phyloP scores from a whole-genome alignment of 2,888 invertebrate species.

The Melanchra persicariae region DNA sequence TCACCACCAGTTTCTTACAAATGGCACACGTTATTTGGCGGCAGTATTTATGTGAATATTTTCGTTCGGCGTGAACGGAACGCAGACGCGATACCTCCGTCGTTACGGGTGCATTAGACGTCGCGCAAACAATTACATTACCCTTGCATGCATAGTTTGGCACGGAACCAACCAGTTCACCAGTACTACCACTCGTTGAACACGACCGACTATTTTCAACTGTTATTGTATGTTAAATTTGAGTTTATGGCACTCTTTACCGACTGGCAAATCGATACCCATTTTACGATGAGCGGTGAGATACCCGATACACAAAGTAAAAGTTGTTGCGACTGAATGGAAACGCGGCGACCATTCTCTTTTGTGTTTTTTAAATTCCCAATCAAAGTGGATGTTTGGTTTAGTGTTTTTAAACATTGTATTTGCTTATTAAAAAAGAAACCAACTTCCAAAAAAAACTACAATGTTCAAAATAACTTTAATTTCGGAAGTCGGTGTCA shows the following conservation, averaged over 20 bases:
- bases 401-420: slow-evolving; percentile 45
- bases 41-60: slow-evolving; percentile 65
- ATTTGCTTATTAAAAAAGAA: slow-evolving; percentile 14
- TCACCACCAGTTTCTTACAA: slow-evolving; percentile 11
- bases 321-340: slow-evolving; percentile 54
- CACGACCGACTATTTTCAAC: slow-evolving; percentile 81
- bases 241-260: slow-evolving; percentile 79
- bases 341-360: slow-evolving; percentile 22
- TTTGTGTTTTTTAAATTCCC: slow-evolving; percentile 52
- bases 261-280: slow-evolving; percentile 73
- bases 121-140: slow-evolving; percentile 84
- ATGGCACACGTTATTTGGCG: slow-evolving; percentile 49
- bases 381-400: slow-evolving; percentile 27
- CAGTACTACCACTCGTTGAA: slow-evolving; percentile 80
- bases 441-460: too few relatives aligned
- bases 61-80: slow-evolving; percentile 63
- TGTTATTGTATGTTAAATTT: slow-evolving; percentile 82
- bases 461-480: too few relatives aligned
- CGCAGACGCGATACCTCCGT: slow-evolving; percentile 71
- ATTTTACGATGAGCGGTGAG: slow-evolving; percentile 64
- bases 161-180: slow-evolving; percentile 83
- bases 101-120: slow-evolving; percentile 82
- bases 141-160: slow-evolving; percentile 84
- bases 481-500: too few relatives aligned
- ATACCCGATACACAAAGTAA: slow-evolving; percentile 62